Evolutionary conservation across 2,888 invertebrate species (phyloP).

Genomic region (Sphecodes monilicornis): DNA sequence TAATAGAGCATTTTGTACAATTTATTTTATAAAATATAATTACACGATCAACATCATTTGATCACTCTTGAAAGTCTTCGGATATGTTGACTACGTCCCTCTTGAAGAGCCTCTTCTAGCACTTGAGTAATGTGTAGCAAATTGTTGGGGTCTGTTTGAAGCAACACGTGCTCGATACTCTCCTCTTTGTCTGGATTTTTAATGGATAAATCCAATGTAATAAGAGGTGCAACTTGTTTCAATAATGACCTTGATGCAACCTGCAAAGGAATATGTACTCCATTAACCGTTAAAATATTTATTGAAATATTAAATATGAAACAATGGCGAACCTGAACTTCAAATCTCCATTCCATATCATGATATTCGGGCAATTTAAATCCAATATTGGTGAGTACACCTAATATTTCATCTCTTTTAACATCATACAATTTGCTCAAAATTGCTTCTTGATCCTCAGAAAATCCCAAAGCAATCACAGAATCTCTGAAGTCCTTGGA

Average conservation of each 20-base stretch:
- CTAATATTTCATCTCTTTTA: constrained; percentile 86
- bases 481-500: constrained; percentile 85
- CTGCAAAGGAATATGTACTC: constrained; percentile 76
- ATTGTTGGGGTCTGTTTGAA: constrained; percentile 87
- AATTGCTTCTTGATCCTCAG: constrained; percentile 86
- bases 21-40: constrained; percentile 39
- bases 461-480: constrained; percentile 86
- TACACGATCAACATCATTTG: constrained; percentile 69
- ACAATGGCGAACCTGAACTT: constrained; percentile 85
- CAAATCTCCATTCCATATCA: constrained; percentile 89
- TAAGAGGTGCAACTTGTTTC: constrained; percentile 86
- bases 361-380: constrained; percentile 85
- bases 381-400: constrained; percentile 85
- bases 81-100: constrained; percentile 87
- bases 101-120: constrained; percentile 86
- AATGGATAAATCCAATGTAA: constrained; percentile 87
- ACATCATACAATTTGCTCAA: constrained; percentile 87
- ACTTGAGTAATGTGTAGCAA: constrained; percentile 86
- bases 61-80: constrained; percentile 86
- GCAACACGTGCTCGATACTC: constrained; percentile 78
- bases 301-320: not conserved
- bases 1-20: constrained; percentile 6
- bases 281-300: constrained; percentile 5
- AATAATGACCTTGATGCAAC: constrained; percentile 87
- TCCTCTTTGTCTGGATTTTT: constrained; percentile 80